Conservation (phyloP, 2,113 vertebrate genomes). For the Nannobrachium achirus region DNA sequence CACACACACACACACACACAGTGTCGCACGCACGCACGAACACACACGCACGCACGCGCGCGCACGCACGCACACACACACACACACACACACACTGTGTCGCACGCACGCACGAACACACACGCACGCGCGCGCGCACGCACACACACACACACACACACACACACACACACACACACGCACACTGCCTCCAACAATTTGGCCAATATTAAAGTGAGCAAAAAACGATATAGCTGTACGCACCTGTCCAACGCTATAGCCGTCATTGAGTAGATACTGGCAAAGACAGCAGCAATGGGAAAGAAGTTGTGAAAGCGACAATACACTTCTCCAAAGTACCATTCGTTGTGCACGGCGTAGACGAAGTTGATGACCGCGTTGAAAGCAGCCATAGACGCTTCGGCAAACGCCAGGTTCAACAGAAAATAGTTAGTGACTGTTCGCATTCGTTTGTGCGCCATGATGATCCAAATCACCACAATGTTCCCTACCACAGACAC, state of each 20-base stretch:
- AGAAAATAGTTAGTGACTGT: constrained; percentile 98
- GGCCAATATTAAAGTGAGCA: neutral
- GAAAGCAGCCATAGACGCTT: constrained; percentile 95
- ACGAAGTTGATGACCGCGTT: constrained; percentile 97
- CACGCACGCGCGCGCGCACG: too few species aligned
- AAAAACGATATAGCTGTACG: constrained; percentile 34
- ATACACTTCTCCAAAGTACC: constrained; percentile 94
- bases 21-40: too few species aligned
- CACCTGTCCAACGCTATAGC: constrained; percentile 96
- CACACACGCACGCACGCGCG: too few species aligned
- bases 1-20: neutral
- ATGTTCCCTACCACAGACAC: constrained; percentile 92
- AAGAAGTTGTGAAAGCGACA: constrained; percentile 99
- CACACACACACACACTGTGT: too few species aligned
- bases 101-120: neutral
- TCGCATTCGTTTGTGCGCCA: constrained; percentile 96
- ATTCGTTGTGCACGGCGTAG: constrained; percentile 93
- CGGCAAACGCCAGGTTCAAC: constrained; percentile 94
- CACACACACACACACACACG: neutral
- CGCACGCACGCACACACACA: too few species aligned
- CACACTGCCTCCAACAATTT: neutral
- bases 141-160: constrained; percentile 4
- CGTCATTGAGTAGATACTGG: constrained; percentile 98
- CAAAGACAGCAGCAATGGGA: constrained; percentile 93
- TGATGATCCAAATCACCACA: constrained; percentile 96